Percentiles rank a stretch among this genome's conserved stretches.
Evolutionary conservation across 1,140 invertebrate species (phyloP).

Genomic region (Pogonomyrmex barbatus): DNA sequence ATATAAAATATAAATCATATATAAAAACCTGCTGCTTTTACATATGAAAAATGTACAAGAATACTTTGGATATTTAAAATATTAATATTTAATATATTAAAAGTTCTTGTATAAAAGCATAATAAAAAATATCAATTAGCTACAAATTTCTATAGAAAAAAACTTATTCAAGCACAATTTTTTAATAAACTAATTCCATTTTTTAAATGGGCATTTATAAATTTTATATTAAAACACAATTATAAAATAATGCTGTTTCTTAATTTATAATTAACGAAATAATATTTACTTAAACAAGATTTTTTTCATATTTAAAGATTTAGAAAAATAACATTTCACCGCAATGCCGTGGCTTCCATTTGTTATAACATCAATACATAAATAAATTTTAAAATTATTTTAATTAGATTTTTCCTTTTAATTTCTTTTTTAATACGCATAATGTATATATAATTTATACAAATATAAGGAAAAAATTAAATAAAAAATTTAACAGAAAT

Average conservation of each 20-base stretch:
- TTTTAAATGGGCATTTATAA: neutral
- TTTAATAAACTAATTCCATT: neutral
- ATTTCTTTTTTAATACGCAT: neutral
- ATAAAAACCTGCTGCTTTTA: constrained; percentile 37
- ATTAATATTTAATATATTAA: constrained; percentile 19
- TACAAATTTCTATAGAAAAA: neutral
- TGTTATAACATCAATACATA: neutral
- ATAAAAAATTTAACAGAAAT: neutral
- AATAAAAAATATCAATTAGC: constrained; percentile 24
- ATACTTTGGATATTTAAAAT: constrained; percentile 54
- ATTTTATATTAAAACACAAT: neutral
- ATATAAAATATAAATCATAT: constrained; percentile 55
- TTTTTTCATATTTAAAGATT: neutral
- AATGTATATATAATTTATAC: neutral
- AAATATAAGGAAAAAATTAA: neutral
- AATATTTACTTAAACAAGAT: neutral
- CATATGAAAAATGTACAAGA: constrained; percentile 48
- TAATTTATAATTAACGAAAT: neutral
- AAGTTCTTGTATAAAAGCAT: constrained; percentile 53
- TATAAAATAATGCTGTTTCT: neutral
- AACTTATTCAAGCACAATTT: neutral
- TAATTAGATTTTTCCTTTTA: neutral
- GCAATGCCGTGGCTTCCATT: neutral
- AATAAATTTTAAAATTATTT: neutral
- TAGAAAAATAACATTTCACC: neutral